Base-by-base conservation (phyloP, 2,113 vertebrate species). In the Paramormyrops kingsleyae region DNA sequence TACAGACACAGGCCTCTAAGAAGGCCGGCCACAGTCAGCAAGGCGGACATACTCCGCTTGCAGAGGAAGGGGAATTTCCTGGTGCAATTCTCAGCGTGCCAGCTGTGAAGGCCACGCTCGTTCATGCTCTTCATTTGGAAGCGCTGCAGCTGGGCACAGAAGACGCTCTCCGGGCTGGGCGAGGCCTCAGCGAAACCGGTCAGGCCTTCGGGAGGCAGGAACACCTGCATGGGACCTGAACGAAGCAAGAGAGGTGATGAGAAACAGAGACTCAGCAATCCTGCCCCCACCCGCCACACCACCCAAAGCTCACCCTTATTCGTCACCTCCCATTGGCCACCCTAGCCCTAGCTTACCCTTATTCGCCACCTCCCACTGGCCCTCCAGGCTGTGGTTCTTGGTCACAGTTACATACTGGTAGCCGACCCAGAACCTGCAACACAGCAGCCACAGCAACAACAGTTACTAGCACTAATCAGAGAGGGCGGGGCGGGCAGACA, bases 381-480 rank as follows among this genome's bases (percentile, higher is more conserved):
- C 99, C 94, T 97, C 97, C 87, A 98, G 90, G 8, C 98, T 97
- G 93, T 94, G 96, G 93, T 97, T 99, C 92, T 96, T 96, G 94
- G 96, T 97, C 46, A 98, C 98, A 94, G 99, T 96, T 88, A 99
- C 97, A 92, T 98, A 99, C 91, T 99, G 98, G 95, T 99, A 99
- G 19, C 98, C 99, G 56, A 99, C 98, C 99, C 99, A 99, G 93
- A 99, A 96, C 94, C 99, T 99, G 90, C 0, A 59, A 42, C 86
- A 90, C 53, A 90, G 42, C 19, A 39, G 88, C 89, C 42, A 27
- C 59, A 66, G 9, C 62, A 66, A 66, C 27, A 70, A 70, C 9
- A 13, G 62, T 70, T 70, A 70, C 10, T 3, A 42, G 74, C 13
- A 80, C 17, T 15, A 15, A 80, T 80, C 74, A 80, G 35, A 3